Percentiles rank a stretch among this genome's conserved stretches.
These are phyloP conservation scores for Drosophila lacteicornis DNA, from an alignment of 1,140 invertebrate genomes.

Conservation along the genomic window DNA sequence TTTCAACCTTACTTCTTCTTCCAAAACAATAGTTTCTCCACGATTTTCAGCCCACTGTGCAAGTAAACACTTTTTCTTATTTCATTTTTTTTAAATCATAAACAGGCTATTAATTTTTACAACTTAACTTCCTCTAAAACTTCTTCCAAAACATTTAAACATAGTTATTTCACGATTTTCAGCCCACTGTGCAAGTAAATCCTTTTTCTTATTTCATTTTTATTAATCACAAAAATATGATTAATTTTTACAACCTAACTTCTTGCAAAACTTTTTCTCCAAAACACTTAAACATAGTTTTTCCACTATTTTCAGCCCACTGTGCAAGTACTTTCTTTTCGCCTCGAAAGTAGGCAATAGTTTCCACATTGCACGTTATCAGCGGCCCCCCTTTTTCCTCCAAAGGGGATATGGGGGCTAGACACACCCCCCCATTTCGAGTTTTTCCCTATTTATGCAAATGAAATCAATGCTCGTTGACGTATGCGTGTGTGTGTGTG, in stretches of 20 bases:
- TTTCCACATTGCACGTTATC: constrained; percentile 30
- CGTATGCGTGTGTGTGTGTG: constrained; percentile 27
- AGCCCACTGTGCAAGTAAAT: no score
- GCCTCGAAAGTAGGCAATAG: constrained; percentile 41
- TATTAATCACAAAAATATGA: no score
- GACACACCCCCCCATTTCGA: constrained; percentile 8
- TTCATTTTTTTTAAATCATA: no score
- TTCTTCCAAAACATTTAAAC: no score
- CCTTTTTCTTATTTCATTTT: no score
- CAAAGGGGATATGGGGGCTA: neutral
- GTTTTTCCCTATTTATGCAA: constrained; percentile 74
- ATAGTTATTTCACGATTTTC: neutral
- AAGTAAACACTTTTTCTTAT: no score
- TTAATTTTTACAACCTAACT: no score
- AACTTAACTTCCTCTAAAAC: no score
- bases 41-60: no score
- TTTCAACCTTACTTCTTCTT: no score
- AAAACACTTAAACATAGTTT: neutral
- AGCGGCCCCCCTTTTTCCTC: neutral
- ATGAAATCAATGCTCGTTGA: constrained; percentile 77
- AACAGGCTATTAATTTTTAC: no score
- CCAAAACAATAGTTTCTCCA: neutral
- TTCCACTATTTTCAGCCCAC: neutral
- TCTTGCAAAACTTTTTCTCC: no score
- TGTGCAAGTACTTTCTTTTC: neutral